Evolutionary conservation across 2,797 vertebrate genomes (phyloP), one percentile per base, ranked within the genome.

Genomic region (Notamacropus eugenii): DNA sequence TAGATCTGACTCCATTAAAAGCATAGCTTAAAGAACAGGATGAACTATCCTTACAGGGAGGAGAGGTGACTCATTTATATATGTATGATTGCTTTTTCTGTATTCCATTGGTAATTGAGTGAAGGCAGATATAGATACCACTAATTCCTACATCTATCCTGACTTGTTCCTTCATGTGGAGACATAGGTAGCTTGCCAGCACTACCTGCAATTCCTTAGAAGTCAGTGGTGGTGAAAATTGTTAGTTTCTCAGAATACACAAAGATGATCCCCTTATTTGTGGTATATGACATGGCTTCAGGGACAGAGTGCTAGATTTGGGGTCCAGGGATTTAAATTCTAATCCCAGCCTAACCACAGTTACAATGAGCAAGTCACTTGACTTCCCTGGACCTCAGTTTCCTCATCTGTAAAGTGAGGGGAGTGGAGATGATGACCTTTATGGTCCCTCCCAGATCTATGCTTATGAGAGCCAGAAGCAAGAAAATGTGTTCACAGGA

Each of bases 1-100:
- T 96, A 91, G 55, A 46, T 93, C 93, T 92, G 1, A 93, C 62
- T 95, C 28, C 27, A 56, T 2, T 92, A 58, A 92, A 92, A 54
- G 40, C 74, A 87, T 50, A 87, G 74, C 74, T 87, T 27, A 87
- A 87, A 87, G 31, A 40, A 50, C 40, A 50, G 74, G 27, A 46
- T 87, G 22, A 46, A 87, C 40, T 87, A 28, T 50, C 10, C 50
- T 87, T 46, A 87, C 50, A 50, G 40, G n/a, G 40, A 46, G n/a
- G 6, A 46, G 24, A 82, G n/a, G 40, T 24, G 22, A 87, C 40
- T 87, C 22, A 87, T 46, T 46, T 87, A 22, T 87, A 46, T 28
- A 46, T 5, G 40, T 22, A 46, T 40, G 67, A 24, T 74, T 74
- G 46, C 11, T 87, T 87, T 87, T 46, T 46, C n/a, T 46, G 3